A percentile compares a stretch with the other conserved stretches of the same genome.
Conservation (phyloP, 2,888 invertebrate species). For the Portevinia maculata region DNA sequence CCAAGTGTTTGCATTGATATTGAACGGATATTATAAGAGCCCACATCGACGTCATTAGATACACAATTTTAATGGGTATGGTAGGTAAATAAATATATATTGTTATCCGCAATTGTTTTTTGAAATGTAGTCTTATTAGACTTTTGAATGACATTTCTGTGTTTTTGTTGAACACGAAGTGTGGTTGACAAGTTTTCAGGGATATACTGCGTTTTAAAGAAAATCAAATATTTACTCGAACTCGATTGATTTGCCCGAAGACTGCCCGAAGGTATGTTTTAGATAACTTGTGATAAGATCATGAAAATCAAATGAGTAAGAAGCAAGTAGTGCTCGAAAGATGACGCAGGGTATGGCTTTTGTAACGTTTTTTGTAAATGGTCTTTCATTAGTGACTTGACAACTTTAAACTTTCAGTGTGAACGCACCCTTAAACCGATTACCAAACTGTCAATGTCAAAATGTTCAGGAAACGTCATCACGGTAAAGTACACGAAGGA, state of each 20-base stretch:
- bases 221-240: neutral
- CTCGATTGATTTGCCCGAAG: neutral
- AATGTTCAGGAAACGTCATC: too few species aligned
- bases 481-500: too few species aligned
- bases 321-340: too few species aligned
- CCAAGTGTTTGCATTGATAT: slow-evolving; percentile 25
- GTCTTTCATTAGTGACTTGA: too few species aligned
- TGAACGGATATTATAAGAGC: neutral
- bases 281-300: too few species aligned
- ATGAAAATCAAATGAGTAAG: too few species aligned
- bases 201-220: neutral
- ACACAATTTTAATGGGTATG: neutral
- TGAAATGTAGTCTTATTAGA: neutral
- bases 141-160: neutral
- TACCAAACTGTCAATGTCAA: too few species aligned
- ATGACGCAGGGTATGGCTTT: too few species aligned
- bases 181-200: neutral
- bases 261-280: neutral
- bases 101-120: neutral
- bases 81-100: neutral
- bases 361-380: too few species aligned
- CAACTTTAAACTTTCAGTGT: too few species aligned
- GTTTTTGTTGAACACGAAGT: neutral
- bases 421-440: too few species aligned
- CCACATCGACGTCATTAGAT: neutral